Conservation (phyloP, 1,140 invertebrate genomes). For the Chionoecetes opilio region DNA sequence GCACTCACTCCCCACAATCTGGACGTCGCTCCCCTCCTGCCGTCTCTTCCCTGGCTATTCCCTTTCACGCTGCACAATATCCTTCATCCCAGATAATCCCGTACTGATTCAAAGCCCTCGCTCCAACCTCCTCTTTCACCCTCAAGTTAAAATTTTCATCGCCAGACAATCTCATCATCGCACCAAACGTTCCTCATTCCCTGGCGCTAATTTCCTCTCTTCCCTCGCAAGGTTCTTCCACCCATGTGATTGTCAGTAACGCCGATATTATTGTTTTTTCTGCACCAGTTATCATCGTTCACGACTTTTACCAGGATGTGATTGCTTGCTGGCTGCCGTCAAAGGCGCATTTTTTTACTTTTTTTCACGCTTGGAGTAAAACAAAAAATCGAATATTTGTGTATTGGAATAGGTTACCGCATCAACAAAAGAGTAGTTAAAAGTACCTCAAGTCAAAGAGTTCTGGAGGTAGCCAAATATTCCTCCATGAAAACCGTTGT, state of each 20-base stretch:
- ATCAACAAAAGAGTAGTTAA: too few species aligned
- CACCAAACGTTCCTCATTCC: background rate
- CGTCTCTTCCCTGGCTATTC: background rate
- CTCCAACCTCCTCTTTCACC: conserved; percentile 25
- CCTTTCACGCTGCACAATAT: background rate
- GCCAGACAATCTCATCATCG: background rate
- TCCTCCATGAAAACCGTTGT: background rate
- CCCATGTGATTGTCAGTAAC: background rate
- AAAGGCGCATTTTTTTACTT: too few species aligned
- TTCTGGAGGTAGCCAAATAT: background rate
- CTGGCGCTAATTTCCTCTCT: background rate
- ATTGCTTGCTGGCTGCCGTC: too few species aligned
- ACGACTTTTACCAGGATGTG: background rate
- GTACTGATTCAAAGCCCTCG: conserved; percentile 16
- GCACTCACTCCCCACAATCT: background rate
- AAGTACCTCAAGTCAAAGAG: too few species aligned
- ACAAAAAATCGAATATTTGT: too few species aligned
- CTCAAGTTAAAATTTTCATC: conserved; percentile 30
- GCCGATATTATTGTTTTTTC: too few species aligned
- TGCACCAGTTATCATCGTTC: too few species aligned
- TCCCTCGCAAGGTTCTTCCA: conserved; percentile 1
- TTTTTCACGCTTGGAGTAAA: too few species aligned
- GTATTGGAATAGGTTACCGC: too few species aligned
- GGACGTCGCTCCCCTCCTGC: background rate
- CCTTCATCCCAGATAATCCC: conserved; percentile 3